A percentile compares a stretch with the other conserved stretches of the same genome.
phyloP scores from a whole-genome alignment of 1,140 invertebrate species.

The Sitodiplosis mosellana region DNA sequence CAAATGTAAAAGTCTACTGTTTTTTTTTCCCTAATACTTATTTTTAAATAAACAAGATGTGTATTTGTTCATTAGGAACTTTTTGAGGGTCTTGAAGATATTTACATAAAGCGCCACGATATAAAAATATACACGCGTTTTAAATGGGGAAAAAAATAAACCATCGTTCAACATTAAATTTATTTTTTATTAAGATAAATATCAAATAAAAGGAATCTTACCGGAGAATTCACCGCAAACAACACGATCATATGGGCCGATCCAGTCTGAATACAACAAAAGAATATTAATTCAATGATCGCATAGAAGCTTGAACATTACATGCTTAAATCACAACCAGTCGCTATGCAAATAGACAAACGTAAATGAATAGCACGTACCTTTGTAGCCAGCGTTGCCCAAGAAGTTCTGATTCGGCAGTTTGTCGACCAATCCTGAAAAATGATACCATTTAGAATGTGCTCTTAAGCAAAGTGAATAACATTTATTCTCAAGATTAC shows the following conservation, averaged over 20 bases:
- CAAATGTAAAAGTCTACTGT: no score
- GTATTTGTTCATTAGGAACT: no score
- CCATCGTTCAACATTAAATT: no score
- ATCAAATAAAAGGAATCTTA: conserved; percentile 20
- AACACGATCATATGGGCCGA: conserved; percentile 75
- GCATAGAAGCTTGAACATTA: background rate
- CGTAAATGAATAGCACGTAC: background rate
- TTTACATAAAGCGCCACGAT: no score
- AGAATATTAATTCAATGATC: background rate
- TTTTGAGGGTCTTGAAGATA: no score
- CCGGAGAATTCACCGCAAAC: conserved; percentile 76
- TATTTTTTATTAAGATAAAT: background rate
- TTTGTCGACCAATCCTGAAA: conserved; percentile 1
- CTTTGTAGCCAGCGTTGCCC: conserved; percentile 1
- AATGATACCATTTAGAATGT: background rate
- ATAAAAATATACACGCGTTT: no score
- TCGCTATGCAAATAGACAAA: background rate
- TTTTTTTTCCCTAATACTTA: no score
- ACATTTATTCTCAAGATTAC: no score
- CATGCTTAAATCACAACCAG: background rate
- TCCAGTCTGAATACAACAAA: conserved; percentile 56
- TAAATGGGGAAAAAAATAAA: no score
- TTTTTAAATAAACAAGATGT: no score
- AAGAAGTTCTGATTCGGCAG: conserved; percentile 2
- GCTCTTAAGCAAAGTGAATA: no score